A percentile compares a stretch with the other conserved stretches of the same genome.
Conservation (phyloP, 2,888 invertebrate species). For the Trissoscelio sp. region DNA sequence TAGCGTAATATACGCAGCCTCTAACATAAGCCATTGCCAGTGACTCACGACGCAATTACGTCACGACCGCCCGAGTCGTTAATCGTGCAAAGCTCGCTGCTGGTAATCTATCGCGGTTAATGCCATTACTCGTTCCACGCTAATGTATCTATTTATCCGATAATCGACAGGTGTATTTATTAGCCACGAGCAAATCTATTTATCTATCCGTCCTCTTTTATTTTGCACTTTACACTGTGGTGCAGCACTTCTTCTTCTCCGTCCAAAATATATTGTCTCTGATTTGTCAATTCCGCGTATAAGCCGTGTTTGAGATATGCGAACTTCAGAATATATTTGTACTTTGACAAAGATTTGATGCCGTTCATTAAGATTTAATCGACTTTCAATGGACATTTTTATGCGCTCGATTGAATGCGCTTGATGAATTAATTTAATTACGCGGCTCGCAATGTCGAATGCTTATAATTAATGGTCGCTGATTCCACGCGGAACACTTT, state of each 20-base stretch:
- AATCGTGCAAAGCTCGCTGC: constrained; percentile 67
- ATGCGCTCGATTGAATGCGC: background rate
- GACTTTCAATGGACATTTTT: constrained; percentile 16
- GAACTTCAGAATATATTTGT: background rate
- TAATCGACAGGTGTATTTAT: constrained; percentile 73
- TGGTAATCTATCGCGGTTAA: constrained; percentile 70
- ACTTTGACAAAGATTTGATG: constrained; percentile 12
- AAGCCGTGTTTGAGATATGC: constrained; percentile 2
- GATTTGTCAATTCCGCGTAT: constrained; percentile 33
- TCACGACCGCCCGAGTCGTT: constrained; percentile 71
- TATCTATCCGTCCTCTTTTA: constrained; percentile 53
- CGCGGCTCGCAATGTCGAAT: constrained; percentile 1
- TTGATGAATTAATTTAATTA: constrained; percentile 31
- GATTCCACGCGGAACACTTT: background rate
- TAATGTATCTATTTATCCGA: constrained; percentile 73
- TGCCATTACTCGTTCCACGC: constrained; percentile 70
- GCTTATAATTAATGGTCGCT: constrained; percentile 7
- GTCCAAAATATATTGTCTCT: constrained; percentile 30
- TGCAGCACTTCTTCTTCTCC: background rate
- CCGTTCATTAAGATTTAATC: constrained; percentile 35
- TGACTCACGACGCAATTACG: constrained; percentile 73
- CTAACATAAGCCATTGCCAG: constrained; percentile 68
- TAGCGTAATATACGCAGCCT: constrained; percentile 70
- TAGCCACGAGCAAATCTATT: constrained; percentile 67
- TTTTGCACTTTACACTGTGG: constrained; percentile 22